Evolutionary conservation across 2,113 vertebrate species (phyloP).

Genomic region (Felis chaus): DNA sequence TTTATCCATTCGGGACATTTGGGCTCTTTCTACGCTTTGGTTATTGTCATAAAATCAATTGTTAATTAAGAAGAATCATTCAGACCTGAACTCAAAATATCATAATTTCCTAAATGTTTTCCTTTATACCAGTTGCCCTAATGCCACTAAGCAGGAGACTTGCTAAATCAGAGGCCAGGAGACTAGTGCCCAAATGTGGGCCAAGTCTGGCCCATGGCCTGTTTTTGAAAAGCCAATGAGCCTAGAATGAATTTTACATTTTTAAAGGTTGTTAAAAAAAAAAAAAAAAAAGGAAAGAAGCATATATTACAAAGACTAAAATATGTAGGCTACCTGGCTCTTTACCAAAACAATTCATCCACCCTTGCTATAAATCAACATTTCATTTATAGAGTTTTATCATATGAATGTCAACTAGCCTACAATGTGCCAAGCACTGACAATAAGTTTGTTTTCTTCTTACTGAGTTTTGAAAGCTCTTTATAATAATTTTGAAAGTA

Average conservation of each 20-base stretch:
- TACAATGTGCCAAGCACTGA: background rate
- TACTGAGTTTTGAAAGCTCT: background rate
- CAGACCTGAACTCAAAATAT: background rate
- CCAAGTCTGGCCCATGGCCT: background rate
- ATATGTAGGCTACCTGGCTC: background rate
- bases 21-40: no score
- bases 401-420: background rate
- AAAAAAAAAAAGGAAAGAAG: background rate
- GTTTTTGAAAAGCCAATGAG: background rate
- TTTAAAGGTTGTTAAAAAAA: background rate
- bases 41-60: background rate
- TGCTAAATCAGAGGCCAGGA: background rate
- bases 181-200: background rate
- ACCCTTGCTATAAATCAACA: background rate
- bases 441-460: background rate
- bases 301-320: background rate
- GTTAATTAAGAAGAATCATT: background rate
- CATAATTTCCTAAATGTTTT: background rate
- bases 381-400: background rate
- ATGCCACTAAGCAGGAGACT: background rate
- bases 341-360: background rate
- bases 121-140: background rate
- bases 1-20: no score
- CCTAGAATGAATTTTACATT: background rate
- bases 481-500: background rate